Evolutionary conservation across 1,140 invertebrate genomes (phyloP), one percentile per base, ranked within the genome.

Genomic region (Gonatopus flavifemur): DNA sequence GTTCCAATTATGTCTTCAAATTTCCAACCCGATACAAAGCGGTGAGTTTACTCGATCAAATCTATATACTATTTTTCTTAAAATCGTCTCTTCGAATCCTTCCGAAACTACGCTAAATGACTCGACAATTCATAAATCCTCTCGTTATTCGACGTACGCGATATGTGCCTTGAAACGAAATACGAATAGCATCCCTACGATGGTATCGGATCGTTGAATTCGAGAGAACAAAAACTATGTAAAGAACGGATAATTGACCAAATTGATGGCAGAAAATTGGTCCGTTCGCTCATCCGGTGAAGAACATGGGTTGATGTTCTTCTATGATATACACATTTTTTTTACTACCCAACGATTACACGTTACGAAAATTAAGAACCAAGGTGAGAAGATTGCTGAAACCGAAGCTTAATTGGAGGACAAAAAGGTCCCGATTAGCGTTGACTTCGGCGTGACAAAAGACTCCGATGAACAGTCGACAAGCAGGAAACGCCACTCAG

Each of bases 21-120:
- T 85, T 87, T 62, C 79, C 81, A 20, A 87, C 85, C 1, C 76
- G 85, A 55, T 88, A 62, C 25, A 62, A 59, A 7, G 6, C 32
- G 52, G 72, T 72, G 30, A 72, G 71, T 66, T 38, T 30, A 8
- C 15, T 20, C 30, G 3, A 15, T 35, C n/a, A 45, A 10, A 13
- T 19, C 10, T 7, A 12, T 12, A 41, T n/a, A 19, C 10, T 10
- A 31, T 53, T 21, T 48, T 53, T 12, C 24, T n/a, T n/a, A n/a
- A n/a, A n/a, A n/a, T 7, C 15, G n/a, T n/a, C 19, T n/a, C 8
- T 18, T 10, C 19, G 37, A 39, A 9, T 10, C 7, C 6, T 10
- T 18, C 20, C 31, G 25, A 21, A 41, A 21, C 16, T 49, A 45
- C 31, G 30, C 9, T 28, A 59, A 50, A 50, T 10, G 18, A 7